These are phyloP conservation scores for Hyppa rectilinea DNA, from an alignment of 2,888 invertebrate species.

Conservation along the genomic window DNA sequence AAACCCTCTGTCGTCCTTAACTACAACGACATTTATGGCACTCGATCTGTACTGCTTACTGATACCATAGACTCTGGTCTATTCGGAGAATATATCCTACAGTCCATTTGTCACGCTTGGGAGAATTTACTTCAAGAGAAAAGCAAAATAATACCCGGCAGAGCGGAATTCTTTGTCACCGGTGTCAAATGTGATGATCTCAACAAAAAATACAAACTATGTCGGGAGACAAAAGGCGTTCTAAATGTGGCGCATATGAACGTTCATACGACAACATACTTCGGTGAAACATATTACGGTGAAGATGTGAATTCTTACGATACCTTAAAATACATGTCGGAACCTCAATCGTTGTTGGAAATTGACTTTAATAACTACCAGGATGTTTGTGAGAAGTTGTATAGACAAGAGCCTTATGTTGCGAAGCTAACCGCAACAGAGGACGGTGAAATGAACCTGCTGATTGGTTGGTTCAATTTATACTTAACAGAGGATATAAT, in stretches of 20 bases:
- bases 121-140: slow-evolving; percentile 65
- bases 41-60: slow-evolving; percentile 44
- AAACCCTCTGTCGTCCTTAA: slow-evolving; percentile 32
- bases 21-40: slow-evolving; percentile 31
- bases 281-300: slow-evolving; percentile 40
- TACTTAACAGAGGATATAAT: slow-evolving; percentile 90
- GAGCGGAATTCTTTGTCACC: slow-evolving; percentile 52
- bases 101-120: slow-evolving; percentile 92
- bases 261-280: slow-evolving; percentile 42
- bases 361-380: slow-evolving; percentile 58
- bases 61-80: slow-evolving; percentile 54
- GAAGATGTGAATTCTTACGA: slow-evolving; percentile 57
- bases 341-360: slow-evolving; percentile 49
- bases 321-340: slow-evolving; percentile 53
- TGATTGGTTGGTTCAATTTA: slow-evolving; percentile 92
- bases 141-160: slow-evolving; percentile 49
- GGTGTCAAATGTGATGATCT: slow-evolving; percentile 49
- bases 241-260: slow-evolving; percentile 41
- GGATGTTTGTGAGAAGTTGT: slow-evolving; percentile 45
- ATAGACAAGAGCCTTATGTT: slow-evolving; percentile 30
- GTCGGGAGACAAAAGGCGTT: slow-evolving; percentile 18
- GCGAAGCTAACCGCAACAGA: slow-evolving; percentile 33
- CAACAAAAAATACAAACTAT: slow-evolving; percentile 41
- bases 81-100: slow-evolving; percentile 80
- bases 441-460: slow-evolving; percentile 56